Conservation (phyloP, 2,888 invertebrate species). For the Theodoxus fluviatilis region DNA sequence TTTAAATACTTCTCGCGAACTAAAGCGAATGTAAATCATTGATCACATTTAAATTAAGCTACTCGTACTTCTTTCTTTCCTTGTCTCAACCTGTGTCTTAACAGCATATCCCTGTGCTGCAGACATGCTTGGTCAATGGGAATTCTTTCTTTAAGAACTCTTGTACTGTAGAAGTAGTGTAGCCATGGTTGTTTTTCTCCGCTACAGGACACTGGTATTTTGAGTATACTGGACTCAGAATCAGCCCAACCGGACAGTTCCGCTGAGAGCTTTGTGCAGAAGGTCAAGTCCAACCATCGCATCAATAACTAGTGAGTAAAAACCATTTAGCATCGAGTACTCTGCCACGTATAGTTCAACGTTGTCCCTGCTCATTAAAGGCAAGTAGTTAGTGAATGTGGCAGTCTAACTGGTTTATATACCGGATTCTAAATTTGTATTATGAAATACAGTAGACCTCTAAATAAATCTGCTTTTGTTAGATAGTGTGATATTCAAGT, state of each 20-base stretch:
- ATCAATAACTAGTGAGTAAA: constrained; percentile 73
- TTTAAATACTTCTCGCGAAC: too few relatives aligned
- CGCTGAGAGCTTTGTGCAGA: constrained; percentile 81
- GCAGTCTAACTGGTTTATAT: neutral
- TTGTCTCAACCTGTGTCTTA: too few relatives aligned
- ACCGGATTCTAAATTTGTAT: neutral
- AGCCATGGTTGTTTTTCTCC: neutral
- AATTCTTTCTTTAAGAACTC: too few relatives aligned
- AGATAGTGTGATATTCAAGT: constrained; percentile 22
- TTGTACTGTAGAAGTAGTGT: too few relatives aligned
- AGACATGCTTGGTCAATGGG: too few relatives aligned
- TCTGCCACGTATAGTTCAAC: too few relatives aligned
- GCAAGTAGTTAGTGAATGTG: neutral
- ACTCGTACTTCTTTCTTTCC: too few relatives aligned
- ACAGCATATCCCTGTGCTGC: too few relatives aligned
- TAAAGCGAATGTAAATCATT: too few relatives aligned
- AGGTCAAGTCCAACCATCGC: constrained; percentile 81
- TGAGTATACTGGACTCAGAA: constrained; percentile 91
- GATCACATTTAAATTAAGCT: too few relatives aligned
- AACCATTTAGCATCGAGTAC: too few relatives aligned
- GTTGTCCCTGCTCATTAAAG: neutral
- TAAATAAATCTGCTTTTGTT: neutral
- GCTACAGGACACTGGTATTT: constrained; percentile 79
- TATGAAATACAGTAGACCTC: neutral
- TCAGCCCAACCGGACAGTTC: constrained; percentile 81